Conservation (phyloP, 2,113 vertebrate species). For the Lasiurus cinereus region DNA sequence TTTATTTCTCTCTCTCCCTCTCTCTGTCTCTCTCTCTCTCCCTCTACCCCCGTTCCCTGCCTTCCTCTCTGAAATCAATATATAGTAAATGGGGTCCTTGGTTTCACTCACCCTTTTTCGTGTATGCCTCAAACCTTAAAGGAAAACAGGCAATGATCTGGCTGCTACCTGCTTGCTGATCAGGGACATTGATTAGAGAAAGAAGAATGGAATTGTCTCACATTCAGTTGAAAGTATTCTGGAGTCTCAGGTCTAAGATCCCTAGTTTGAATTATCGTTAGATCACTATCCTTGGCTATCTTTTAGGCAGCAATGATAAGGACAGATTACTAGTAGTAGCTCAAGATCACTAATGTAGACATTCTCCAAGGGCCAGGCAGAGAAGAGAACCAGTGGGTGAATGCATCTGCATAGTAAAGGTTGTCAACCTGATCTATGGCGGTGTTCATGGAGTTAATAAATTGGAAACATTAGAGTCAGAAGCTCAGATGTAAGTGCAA, state of each 20-base stretch:
- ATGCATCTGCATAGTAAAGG: neutral
- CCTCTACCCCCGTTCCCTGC: too few species aligned
- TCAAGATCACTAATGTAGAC: neutral
- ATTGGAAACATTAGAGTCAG: neutral
- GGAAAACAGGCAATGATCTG: neutral
- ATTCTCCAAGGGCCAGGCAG: neutral
- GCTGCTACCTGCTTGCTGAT: neutral
- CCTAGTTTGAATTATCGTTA: neutral
- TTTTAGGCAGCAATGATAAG: neutral
- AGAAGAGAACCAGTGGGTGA: neutral
- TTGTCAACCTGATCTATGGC: neutral
- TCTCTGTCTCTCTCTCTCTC: too few species aligned
- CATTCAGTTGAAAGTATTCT: neutral
- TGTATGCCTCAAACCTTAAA: neutral
- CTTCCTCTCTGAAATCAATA: neutral
- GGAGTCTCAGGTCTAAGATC: neutral
- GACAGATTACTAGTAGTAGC: neutral
- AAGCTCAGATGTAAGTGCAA: neutral
- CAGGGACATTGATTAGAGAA: neutral
- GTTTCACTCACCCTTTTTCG: neutral
- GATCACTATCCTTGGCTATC: neutral
- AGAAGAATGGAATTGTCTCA: neutral
- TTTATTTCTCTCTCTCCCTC: too few species aligned
- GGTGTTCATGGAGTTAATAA: neutral
- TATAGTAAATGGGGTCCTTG: neutral